These are phyloP conservation scores for Macrostomum cliftonense DNA, from an alignment of 2,888 invertebrate species.

Conservation along the genomic window DNA sequence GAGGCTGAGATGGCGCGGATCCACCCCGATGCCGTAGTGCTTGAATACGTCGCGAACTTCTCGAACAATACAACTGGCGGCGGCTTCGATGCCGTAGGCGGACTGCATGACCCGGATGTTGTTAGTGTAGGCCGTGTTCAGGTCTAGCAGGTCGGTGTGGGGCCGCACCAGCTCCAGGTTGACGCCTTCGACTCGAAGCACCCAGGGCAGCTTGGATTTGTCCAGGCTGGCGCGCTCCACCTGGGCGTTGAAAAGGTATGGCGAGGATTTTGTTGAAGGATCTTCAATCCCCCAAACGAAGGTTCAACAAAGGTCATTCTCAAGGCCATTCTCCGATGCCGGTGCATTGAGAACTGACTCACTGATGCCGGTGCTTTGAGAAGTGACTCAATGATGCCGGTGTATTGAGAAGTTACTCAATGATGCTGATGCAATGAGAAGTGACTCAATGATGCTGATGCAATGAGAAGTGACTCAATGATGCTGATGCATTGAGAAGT, in stretches of 20 bases:
- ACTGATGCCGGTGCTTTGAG: too few species aligned
- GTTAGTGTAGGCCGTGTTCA: constrained; percentile 69
- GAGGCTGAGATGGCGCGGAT: constrained; percentile 72
- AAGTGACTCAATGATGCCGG: too few species aligned
- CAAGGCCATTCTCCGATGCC: too few species aligned
- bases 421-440: too few species aligned
- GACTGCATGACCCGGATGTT: constrained; percentile 74
- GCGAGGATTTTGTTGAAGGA: too few species aligned
- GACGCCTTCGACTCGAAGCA: not conserved
- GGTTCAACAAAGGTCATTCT: too few species aligned
- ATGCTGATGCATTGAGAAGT: too few species aligned
- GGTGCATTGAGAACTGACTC: too few species aligned
- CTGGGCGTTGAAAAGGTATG: not conserved
- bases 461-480: too few species aligned
- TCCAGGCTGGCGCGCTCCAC: not conserved
- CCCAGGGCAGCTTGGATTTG: not conserved
- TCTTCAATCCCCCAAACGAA: too few species aligned
- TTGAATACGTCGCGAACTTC: constrained; percentile 89
- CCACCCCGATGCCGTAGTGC: constrained; percentile 85
- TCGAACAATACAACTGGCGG: constrained; percentile 45
- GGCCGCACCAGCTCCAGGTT: not conserved
- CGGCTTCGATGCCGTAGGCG: constrained; percentile 89
- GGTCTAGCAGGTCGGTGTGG: constrained; percentile 33
- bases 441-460: too few species aligned
- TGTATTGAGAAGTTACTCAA: too few species aligned